Conservation (phyloP, 2,888 invertebrate species). For the Teinopalpus imperialis region DNA sequence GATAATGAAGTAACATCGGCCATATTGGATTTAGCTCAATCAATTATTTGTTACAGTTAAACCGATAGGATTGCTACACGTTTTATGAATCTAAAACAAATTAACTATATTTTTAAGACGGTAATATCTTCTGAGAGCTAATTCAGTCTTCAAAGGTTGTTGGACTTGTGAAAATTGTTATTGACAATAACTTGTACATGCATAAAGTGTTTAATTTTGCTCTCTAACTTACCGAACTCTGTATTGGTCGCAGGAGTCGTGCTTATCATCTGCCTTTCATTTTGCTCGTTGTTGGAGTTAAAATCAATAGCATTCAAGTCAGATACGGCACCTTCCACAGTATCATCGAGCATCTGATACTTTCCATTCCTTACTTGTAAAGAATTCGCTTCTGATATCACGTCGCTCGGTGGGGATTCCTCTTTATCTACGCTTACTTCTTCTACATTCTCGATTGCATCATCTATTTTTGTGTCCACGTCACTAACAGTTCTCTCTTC, state of each 20-base stretch:
- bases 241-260: slow-evolving; percentile 56
- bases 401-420: slow-evolving; percentile 47
- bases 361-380: slow-evolving; percentile 65
- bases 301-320: slow-evolving; percentile 52
- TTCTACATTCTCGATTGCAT: slow-evolving; percentile 11
- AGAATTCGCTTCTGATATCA: slow-evolving; percentile 42
- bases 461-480: slow-evolving; percentile 27
- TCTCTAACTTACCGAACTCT: slow-evolving; percentile 56
- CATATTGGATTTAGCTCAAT: no score
- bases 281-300: slow-evolving; percentile 46
- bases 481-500: slow-evolving; percentile 46
- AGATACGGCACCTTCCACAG: slow-evolving; percentile 48
- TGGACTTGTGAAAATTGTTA: no score
- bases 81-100: no score
- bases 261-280: slow-evolving; percentile 54
- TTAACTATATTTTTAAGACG: no score
- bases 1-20: no score
- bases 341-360: slow-evolving; percentile 62
- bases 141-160: no score
- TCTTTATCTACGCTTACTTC: slow-evolving; percentile 33
- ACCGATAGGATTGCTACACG: no score
- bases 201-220: not conserved
- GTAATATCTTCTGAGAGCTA: no score
- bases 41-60: no score
- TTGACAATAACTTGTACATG: no score